Base-by-base conservation (phyloP, 2,888 invertebrate species). In the Apeira syringaria region DNA sequence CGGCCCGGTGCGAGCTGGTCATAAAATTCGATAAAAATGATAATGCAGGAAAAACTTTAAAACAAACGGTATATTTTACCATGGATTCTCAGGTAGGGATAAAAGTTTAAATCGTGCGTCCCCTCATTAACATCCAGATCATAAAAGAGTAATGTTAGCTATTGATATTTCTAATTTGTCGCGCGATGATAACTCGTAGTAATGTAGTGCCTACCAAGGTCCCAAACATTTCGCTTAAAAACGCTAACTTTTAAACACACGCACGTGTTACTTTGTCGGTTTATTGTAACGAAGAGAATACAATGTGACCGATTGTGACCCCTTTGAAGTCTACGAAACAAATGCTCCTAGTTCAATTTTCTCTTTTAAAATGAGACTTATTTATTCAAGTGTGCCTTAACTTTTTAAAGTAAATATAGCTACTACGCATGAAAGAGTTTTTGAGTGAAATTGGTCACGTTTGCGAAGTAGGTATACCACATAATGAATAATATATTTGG, bases 91-190 rank as follows among this genome's bases (percentile, higher is more conserved):
- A n/a, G n/a, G n/a, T n/a, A n/a, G n/a, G n/a, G n/a, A n/a, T n/a
- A n/a, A n/a, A n/a, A n/a, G n/a, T n/a, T n/a, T n/a, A n/a, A n/a
- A n/a, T n/a, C n/a, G n/a, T n/a, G n/a, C n/a, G n/a, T n/a, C 10
- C 9, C 8, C 20, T 5, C 25, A 7, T 26, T 32, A 32, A 29
- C 24, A 18, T 25, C 7, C 1, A 2, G 10, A 15, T 10, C 3
- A 6, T 24, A 24, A 34, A 29, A 33, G 34, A 29, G n/a, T 10
- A 24, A 41, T 13, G 12, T 3, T 17, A 25, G 24, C 28, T 79
- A 65, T 81, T 78, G 78, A 73, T 77, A 78, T 79, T 74, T 70
- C 61, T 71, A 54, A 74, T 80, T 81, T 59, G 61, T 50, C 52
- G 54, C 44, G 50, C 39, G 44, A 47, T 62, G 80, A 64, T 81